Base-by-base conservation (phyloP, 2,113 vertebrate genomes). In the Lophochroa leadbeateri region DNA sequence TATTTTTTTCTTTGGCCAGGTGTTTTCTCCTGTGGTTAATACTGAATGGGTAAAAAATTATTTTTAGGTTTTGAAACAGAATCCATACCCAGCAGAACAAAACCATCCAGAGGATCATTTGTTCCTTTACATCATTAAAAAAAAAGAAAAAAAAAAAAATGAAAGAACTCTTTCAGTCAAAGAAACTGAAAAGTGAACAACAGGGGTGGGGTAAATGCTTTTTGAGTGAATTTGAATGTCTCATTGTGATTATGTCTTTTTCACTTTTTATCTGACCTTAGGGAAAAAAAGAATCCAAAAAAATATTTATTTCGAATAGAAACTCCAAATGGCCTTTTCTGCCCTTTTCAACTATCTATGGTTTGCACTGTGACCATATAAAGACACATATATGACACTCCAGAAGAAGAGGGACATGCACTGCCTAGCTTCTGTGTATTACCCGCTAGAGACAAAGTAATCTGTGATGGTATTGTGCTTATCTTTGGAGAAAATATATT, bases 211-310 rank as follows among this genome's bases (percentile, higher is more conserved):
- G 14, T 7, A 27, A 17, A 24, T 25, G 17, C 1, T 41, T 71
- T 89, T 11, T 21, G 16, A 60, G 10, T 50, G 9, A 58, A 52
- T 91, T 68, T 68, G 31, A 43, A 83, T 44, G 37, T 49, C 7
- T 10, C 4, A 9, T 15, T 69, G 7, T n/a, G 53, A 64, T n/a
- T 16, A 53, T 19, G 10, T 46, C 5, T 55, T 90, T 53, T 37
- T 47, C 17, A 17, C 3, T 28, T 69, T 74, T 83, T 55, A 13
- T 43, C 10, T 74, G n/a, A 46, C 3, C 8, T 17, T 2, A 46
- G 13, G 11, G 0, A 0, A 15, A 37, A 39, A 29, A n/a, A 17
- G 29, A 24, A 11, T 7, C 1, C 0, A 1, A 61, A 61, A 58
- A 14, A 1, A 2, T 9, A 8, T 1, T 70, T 52, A 31, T 75